These are phyloP conservation scores for Diphyllodes magnificus DNA, from an alignment of 2,113 vertebrate genomes.

Conservation along the genomic window DNA sequence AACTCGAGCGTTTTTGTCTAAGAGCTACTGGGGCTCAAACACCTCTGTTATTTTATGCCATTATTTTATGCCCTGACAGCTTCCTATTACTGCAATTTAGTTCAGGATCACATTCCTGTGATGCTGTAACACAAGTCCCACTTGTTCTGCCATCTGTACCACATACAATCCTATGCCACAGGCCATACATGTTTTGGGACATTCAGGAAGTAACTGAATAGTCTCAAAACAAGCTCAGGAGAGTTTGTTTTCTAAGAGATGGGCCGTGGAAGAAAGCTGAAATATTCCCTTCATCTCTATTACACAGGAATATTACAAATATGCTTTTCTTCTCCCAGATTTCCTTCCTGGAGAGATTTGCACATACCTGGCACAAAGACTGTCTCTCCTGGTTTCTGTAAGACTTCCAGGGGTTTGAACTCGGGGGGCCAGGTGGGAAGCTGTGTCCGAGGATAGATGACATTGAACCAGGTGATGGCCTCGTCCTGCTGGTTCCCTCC, in stretches of 20 bases:
- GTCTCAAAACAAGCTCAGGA: neutral
- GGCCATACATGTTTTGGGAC: neutral
- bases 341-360: neutral
- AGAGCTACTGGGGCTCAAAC: neutral
- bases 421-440: slow-evolving; percentile 89
- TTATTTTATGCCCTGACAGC: neutral
- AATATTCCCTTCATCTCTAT: neutral
- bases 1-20: neutral
- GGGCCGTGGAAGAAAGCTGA: neutral
- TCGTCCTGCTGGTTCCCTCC: slow-evolving; percentile 98
- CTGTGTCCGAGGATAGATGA: slow-evolving; percentile 91
- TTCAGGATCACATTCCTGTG: neutral
- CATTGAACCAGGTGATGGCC: slow-evolving; percentile 95
- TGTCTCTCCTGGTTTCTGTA: slow-evolving; percentile 93
- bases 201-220: neutral
- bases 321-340: neutral
- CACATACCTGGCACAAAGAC: slow-evolving; percentile 92
- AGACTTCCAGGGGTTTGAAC: slow-evolving; percentile 91
- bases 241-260: neutral
- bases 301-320: neutral
- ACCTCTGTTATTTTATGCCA: neutral
- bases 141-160: neutral
- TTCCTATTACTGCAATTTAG: neutral
- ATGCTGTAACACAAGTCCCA: neutral
- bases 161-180: neutral